Base-by-base conservation (phyloP, 2,888 invertebrate genomes). In the Volucella inanis region DNA sequence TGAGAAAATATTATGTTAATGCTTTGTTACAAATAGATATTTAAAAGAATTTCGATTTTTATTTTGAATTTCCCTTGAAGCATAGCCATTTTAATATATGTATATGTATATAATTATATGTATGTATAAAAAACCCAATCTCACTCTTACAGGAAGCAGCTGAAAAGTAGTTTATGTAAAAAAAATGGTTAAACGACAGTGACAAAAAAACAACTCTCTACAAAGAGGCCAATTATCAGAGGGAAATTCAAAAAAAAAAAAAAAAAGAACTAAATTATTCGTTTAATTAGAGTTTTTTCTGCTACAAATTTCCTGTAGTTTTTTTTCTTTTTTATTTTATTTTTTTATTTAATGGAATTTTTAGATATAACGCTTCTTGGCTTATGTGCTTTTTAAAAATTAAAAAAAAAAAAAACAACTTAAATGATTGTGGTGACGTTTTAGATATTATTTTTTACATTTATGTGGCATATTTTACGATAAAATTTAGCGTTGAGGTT, bases 71-170 rank as follows among this genome's bases (percentile, higher is more conserved):
- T 81, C 85, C 80, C 76, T 72, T 81, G 70, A 80, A 31, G 62
- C 50, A 43, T 45, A 64, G 68, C 65, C 71, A 45, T 3, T 31
- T 31, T 31, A 6, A 6, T 31, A 31, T 22, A 22, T 22, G 3
- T 22, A 31, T 31, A 31, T 31, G 31, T 31, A 31, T 31, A 31
- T 31, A 31, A 31, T 4, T 31, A 31, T 31, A 31, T 31, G 31
- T 31, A 31, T 31, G 31, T 31, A 31, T 31, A 31, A 85, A 61
- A 80, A 80, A 85, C 76, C 85, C 85, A 85, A 85, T 76, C 81
- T 85, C 76, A 85, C 85, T 85, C 84, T 85, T 85, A 85, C 85
- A 85, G 81, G 81, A 85, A 85, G 85, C 85, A 84, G 84, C 84
- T 84, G 84, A 84, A 84, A 84, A 84, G 80, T 79, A 84, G 64